Evolutionary conservation across 2,888 invertebrate species (phyloP).

Genomic region (Thereva unica): DNA sequence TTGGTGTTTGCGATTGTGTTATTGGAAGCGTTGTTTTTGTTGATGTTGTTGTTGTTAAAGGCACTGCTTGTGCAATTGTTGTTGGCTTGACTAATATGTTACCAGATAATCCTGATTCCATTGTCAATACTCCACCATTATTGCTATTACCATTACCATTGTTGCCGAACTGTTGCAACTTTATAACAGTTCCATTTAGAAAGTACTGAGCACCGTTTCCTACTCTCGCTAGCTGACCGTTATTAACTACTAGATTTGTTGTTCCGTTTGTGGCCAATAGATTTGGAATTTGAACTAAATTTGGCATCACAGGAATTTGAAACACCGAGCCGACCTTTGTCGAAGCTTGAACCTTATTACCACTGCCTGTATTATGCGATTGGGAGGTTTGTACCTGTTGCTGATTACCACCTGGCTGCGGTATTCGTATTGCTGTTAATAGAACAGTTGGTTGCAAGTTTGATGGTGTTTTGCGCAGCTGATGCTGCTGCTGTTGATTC

Average conservation of each 20-base stretch:
- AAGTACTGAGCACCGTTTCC: slow-evolving; percentile 51
- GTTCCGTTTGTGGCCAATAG: slow-evolving; percentile 63
- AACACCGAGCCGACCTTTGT: slow-evolving; percentile 49
- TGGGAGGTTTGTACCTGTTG: slow-evolving; percentile 49
- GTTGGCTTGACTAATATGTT: slow-evolving; percentile 40
- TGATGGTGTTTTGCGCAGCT: slow-evolving; percentile 19
- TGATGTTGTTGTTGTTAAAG: slow-evolving; percentile 44
- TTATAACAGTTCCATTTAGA: slow-evolving; percentile 57
- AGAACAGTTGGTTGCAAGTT: slow-evolving; percentile 60
- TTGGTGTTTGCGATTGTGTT: slow-evolving; percentile 21
- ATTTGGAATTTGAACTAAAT: slow-evolving; percentile 68
- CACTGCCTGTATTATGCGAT: slow-evolving; percentile 45
- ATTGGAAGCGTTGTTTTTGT: slow-evolving; percentile 49
- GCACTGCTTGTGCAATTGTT: slow-evolving; percentile 39
- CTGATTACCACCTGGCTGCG: slow-evolving; percentile 45
- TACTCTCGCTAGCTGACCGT: slow-evolving; percentile 38
- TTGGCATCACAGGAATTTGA: slow-evolving; percentile 66
- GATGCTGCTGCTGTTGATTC: slow-evolving; percentile 23
- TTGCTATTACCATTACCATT: slow-evolving; percentile 28
- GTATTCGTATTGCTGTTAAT: slow-evolving; percentile 64
- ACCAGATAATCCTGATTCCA: slow-evolving; percentile 35
- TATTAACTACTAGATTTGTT: slow-evolving; percentile 58
- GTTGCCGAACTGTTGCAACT: slow-evolving; percentile 50
- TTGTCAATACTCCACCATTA: slow-evolving; percentile 32
- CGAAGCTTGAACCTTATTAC: slow-evolving; percentile 48